Evolutionary conservation across 2,797 vertebrate genomes (phyloP), one percentile per base, ranked within the genome.

Genomic region (Hippopotamyrus pictus): DNA sequence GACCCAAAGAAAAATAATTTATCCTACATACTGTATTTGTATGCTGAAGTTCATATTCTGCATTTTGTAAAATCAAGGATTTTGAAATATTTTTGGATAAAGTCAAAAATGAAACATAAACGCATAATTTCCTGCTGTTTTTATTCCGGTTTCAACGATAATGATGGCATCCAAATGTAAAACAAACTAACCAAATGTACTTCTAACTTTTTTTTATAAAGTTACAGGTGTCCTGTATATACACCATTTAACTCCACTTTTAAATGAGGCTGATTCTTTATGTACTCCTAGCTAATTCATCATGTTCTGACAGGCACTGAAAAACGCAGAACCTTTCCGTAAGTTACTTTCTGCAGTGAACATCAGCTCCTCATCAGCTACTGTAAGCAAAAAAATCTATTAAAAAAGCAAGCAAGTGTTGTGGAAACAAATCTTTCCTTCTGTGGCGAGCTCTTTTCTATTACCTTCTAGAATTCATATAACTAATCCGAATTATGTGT

Each of bases 251-350:
- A 41, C 22, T 86, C 12, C 11, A 41, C 25, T 37, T 86, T 86
- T 57, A 57, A 44, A 59, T 87, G 85, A 87, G 33, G 53, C 85
- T 33, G 51, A 57, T 86, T 53, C 50, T 87, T 57, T 57, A 87
- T 87, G 37, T 54, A 59, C 22, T 51, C 22, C 44, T 22, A 51
- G 82, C 82, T 46, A 59, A 57, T 87, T 87, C 33, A 41, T 87
- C 85, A 57, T 19, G 51, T n/a, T 41, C 5, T 44, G 85, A 59
- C 85, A 86, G 33, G 85, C 25, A 37, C 14, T 86, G 85, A 37
- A 87, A 41, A 11, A 57, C n/a, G 37, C 73, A n/a, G 17, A 46
- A 17, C 29, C 53, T 59, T 59, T 87, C 19, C 33, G 25, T 14
- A 37, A 86, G 33, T 54, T 54, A 54, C 85, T 57, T 86, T 86